Percentiles rank a stretch among this genome's conserved stretches.
Evolutionary conservation across 2,113 vertebrate species (phyloP).

Genomic region (Ptyas mucosa): DNA sequence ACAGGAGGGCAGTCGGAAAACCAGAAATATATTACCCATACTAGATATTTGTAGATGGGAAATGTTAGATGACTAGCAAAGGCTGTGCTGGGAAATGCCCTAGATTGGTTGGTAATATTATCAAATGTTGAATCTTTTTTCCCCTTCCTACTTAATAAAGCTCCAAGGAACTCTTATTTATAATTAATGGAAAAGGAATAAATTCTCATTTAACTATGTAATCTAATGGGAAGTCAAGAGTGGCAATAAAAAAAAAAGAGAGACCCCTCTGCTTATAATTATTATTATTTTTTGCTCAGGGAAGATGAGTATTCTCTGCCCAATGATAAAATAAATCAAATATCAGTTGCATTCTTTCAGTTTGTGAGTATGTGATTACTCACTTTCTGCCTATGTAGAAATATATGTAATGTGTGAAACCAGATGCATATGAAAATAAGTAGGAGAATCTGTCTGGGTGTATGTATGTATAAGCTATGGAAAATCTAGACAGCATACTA

Average conservation of each 20-base stretch:
- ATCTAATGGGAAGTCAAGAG: conserved; percentile 37
- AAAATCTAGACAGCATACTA: too few species aligned
- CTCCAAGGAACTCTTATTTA: conserved; percentile 37
- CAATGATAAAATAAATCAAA: conserved; percentile 7
- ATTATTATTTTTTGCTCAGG: conserved; percentile 2
- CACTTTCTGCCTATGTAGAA: not conserved
- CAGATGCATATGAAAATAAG: not conserved
- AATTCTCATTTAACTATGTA: conserved; percentile 42
- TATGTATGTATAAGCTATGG: too few species aligned
- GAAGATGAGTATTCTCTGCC: conserved; percentile 8
- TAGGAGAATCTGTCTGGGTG: too few species aligned
- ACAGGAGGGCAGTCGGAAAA: not conserved
- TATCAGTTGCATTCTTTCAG: not conserved
- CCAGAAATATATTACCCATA: not conserved
- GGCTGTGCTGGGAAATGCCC: not conserved
- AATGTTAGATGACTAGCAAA: not conserved
- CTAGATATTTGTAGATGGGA: not conserved
- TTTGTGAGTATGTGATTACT: not conserved
- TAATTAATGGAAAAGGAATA: conserved; percentile 29
- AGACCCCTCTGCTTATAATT: conserved; percentile 46
- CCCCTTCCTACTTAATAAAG: conserved; percentile 6
- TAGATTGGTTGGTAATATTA: not conserved
- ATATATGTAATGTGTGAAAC: not conserved
- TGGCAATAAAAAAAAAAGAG: conserved; percentile 29
- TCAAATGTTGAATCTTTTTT: conserved; percentile 19